Base-by-base conservation (phyloP, 1,140 invertebrate genomes). In the Bombus picipes region DNA sequence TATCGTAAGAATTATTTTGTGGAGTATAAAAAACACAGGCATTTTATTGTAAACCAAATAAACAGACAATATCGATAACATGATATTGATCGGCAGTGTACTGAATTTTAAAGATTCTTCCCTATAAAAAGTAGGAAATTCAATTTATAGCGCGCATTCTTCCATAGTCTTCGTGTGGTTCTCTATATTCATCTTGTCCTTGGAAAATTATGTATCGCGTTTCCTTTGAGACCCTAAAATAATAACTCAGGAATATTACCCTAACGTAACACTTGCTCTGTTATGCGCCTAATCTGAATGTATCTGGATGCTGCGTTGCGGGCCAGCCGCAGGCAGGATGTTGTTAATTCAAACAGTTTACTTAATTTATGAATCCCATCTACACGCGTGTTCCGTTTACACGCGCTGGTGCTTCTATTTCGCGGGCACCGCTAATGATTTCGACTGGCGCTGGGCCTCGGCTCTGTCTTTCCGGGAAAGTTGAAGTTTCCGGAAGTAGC, bases 261-360 rank as follows among this genome's bases (percentile, higher is more conserved):
- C 37, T 28, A 25, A 34, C 34, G 18, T 9, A n/a, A 28, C 71
- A 47, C n/a, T 47, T 22, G 41, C 32, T 53, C 43, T 10, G 13
- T 75, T 75, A 75, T 53, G 73, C 75, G 37, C 13, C 57, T 78
- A 65, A 78, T 37, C n/a, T 32, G 57, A 78, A 62, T 41, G 28
- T 65, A 78, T 32, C 37, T 28, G 37, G 39, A 78, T 78, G 59
- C 8, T 13, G 53, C 28, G 37, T 25, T 39, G 57, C 75, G 18
- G 75, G 4, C 13, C 10, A 57, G 37, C 62, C 43, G 65, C 25
- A 34, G 41, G n/a, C 43, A n/a, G 32, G 74, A 76, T n/a, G 34
- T 47, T 47, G 77, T 68, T 80, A 80, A 80, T 80, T 80, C 77
- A 70, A 68, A 68, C 62, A 2, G 77, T 68, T 68, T 79, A 68